Evolutionary conservation across 1,140 invertebrate genomes (phyloP).

Genomic region (Microplitis mediator): DNA sequence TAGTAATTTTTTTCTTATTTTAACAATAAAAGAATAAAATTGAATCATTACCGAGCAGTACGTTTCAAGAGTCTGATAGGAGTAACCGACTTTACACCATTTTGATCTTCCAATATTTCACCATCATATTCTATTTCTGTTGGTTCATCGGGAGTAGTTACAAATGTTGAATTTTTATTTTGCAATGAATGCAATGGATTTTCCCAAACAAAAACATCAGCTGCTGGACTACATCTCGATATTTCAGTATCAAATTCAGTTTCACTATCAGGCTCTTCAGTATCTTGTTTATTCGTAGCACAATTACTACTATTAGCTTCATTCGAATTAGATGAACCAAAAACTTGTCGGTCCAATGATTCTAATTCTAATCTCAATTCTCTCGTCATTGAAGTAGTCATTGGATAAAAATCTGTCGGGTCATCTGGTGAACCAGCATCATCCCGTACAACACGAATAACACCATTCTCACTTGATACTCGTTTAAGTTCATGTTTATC

Average conservation of each 20-base stretch:
- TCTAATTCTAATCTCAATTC: conserved; percentile 81
- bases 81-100: conserved; percentile 69
- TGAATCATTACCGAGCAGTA: conserved; percentile 41
- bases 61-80: conserved; percentile 64
- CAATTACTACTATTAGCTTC: conserved; percentile 51
- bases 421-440: conserved; percentile 77
- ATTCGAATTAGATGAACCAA: conserved; percentile 53
- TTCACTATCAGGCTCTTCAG: conserved; percentile 51
- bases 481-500: conserved; percentile 51
- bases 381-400: conserved; percentile 83
- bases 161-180: conserved; percentile 46
- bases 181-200: conserved; percentile 69
- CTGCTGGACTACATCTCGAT: conserved; percentile 53
- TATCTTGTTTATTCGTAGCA: conserved; percentile 50
- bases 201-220: conserved; percentile 78
- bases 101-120: conserved; percentile 68
- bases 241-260: conserved; percentile 57
- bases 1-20: neutral
- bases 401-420: conserved; percentile 80
- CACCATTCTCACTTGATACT: conserved; percentile 49
- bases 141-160: conserved; percentile 72
- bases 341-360: conserved; percentile 79
- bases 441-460: conserved; percentile 53
- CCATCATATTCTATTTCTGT: conserved; percentile 72
- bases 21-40: neutral